Evolutionary conservation across 1,140 invertebrate species (phyloP).

Genomic region (Conus ventricosus): DNA sequence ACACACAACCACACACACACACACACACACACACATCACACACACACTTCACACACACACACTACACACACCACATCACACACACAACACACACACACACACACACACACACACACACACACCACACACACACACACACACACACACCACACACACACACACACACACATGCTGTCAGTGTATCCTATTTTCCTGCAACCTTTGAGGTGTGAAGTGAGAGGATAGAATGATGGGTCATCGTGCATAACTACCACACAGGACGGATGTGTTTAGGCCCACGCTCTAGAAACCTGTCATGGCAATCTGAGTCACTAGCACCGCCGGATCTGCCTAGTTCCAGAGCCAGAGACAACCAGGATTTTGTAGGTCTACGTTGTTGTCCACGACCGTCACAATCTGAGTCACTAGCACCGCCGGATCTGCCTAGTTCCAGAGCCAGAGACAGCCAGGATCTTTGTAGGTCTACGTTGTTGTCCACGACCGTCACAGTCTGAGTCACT

Average conservation of each 20-base stretch:
- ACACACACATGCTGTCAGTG: too few species aligned
- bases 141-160: slow-evolving; percentile 12
- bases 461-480: too few species aligned
- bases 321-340: background rate
- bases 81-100: background rate
- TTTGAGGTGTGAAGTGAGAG: background rate
- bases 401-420: background rate
- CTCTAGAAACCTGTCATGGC: background rate
- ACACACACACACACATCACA: background rate
- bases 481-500: too few species aligned
- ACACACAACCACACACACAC: slow-evolving; percentile 2
- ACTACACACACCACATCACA: slow-evolving; percentile 20
- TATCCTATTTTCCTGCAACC: background rate
- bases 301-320: background rate
- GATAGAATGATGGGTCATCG: too few species aligned
- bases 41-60: background rate
- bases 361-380: too few species aligned
- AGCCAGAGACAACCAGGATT: background rate
- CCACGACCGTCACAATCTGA: too few species aligned
- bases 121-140: slow-evolving; percentile 14
- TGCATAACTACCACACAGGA: too few species aligned
- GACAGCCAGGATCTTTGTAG: background rate
- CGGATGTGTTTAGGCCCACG: too few species aligned
- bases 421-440: background rate
- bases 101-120: too few species aligned